Evolutionary conservation across 2,797 vertebrate species (phyloP).

Genomic region (Harpagifer antarcticus): DNA sequence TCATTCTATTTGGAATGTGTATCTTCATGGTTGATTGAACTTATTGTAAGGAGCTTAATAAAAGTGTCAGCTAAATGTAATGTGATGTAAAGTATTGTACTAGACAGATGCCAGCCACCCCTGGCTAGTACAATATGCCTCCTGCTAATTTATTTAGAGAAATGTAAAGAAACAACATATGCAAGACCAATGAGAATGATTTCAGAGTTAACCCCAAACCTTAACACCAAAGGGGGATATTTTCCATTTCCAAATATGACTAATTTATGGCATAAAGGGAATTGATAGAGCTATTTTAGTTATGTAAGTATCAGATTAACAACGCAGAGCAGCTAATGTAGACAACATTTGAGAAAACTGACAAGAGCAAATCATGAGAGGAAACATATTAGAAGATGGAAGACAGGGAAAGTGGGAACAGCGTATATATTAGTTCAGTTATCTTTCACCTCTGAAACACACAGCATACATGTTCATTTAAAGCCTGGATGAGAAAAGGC

Average conservation of each 20-base stretch:
- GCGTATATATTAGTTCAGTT: neutral
- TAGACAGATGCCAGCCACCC: too few species aligned
- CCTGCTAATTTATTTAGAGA: neutral
- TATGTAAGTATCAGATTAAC: neutral
- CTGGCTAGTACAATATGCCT: neutral
- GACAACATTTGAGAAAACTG: neutral
- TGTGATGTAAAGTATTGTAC: too few species aligned
- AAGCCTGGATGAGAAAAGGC: constrained; percentile 22
- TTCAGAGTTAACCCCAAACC: neutral
- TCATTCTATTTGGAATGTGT: too few species aligned
- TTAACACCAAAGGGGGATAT: neutral
- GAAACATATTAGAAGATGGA: neutral
- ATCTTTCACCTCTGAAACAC: constrained; percentile 11
- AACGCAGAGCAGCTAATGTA: neutral
- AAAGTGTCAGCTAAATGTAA: too few species aligned
- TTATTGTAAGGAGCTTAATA: too few species aligned
- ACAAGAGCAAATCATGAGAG: neutral
- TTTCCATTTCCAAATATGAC: neutral
- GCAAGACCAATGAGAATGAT: neutral
- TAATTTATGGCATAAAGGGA: neutral
- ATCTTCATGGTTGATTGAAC: too few species aligned
- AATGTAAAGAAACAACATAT: neutral
- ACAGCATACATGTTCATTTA: constrained; percentile 16
- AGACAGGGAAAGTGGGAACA: neutral
- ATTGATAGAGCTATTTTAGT: too few species aligned